A percentile compares a stretch with the other conserved stretches of the same genome.
Conservation (phyloP, 1,140 invertebrate species). For the Leguminivora glycinivorella region DNA sequence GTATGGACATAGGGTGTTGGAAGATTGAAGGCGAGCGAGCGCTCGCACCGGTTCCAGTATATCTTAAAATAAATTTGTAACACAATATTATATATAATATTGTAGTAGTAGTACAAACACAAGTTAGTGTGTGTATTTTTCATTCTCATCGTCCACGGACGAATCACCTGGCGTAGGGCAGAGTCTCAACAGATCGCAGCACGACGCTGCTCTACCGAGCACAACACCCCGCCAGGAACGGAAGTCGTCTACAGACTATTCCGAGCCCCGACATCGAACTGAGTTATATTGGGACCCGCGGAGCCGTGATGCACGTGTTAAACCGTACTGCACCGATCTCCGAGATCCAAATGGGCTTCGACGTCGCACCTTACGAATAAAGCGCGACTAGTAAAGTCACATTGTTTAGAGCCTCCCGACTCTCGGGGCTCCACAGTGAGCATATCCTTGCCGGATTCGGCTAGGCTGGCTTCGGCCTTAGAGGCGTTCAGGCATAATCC, state of each 20-base stretch:
- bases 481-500: conserved; percentile 92
- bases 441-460: conserved; percentile 79
- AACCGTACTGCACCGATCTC: conserved; percentile 56
- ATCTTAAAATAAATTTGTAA: too few relatives aligned
- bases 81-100: too few relatives aligned
- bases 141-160: too few relatives aligned
- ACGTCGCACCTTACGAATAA: conserved; percentile 89
- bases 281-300: conserved; percentile 59
- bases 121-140: too few relatives aligned
- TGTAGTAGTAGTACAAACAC: too few relatives aligned
- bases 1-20: too few relatives aligned
- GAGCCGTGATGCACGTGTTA: conserved; percentile 71
- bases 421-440: conserved; percentile 73
- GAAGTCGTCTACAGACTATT: conserved; percentile 83
- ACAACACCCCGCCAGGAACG: too few relatives aligned
- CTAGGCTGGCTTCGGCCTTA: conserved; percentile 87
- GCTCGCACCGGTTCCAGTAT: too few relatives aligned
- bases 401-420: conserved; percentile 80
- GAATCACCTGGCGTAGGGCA: too few relatives aligned
- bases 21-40: too few relatives aligned
- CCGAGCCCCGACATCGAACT: conserved; percentile 81
- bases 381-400: conserved; percentile 82
- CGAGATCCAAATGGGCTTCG: conserved; percentile 88
- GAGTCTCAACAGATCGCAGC: too few relatives aligned
- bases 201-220: too few relatives aligned